Percentiles rank a stretch among this genome's conserved stretches.
Conservation (phyloP, 2,797 vertebrate species). For the Halcyon badia region DNA sequence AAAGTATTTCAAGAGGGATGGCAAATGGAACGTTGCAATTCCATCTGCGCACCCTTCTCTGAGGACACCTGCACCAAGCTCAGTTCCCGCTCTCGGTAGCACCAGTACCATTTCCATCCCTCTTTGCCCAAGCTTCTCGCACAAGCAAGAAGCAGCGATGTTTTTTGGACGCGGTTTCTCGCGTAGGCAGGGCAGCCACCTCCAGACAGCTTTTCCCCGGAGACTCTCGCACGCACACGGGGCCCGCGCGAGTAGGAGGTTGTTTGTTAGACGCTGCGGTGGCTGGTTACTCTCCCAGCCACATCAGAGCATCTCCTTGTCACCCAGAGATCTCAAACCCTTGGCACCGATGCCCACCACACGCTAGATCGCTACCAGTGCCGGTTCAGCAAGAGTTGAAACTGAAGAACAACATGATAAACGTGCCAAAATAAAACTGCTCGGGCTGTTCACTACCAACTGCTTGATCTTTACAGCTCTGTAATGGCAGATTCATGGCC, state of each 20-base stretch:
- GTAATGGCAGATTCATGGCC: not conserved
- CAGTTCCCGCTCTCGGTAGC: not conserved
- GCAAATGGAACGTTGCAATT: not conserved
- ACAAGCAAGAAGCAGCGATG: not conserved
- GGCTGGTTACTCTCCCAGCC: not conserved
- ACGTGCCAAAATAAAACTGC: not conserved
- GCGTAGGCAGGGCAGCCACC: rapidly evolving
- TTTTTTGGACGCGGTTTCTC: rapidly evolving
- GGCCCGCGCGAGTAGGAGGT: rapidly evolving
- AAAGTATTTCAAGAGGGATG: not conserved
- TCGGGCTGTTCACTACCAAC: not conserved
- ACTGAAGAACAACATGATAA: not conserved
- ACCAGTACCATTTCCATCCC: not conserved
- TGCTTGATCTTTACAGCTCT: not conserved
- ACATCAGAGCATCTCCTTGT: not conserved
- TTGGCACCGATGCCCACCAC: rapidly evolving
- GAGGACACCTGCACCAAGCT: not conserved
- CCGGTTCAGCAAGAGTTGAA: not conserved
- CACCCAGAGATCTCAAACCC: not conserved
- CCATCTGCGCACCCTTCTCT: not conserved
- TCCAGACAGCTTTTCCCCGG: not conserved
- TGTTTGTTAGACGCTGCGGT: not conserved
- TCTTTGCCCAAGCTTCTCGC: not conserved
- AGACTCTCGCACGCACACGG: rapidly evolving
- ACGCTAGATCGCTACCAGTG: rapidly evolving